These are phyloP conservation scores for Rhinella marina DNA, from an alignment of 2,797 vertebrate species.

Conservation along the genomic window DNA sequence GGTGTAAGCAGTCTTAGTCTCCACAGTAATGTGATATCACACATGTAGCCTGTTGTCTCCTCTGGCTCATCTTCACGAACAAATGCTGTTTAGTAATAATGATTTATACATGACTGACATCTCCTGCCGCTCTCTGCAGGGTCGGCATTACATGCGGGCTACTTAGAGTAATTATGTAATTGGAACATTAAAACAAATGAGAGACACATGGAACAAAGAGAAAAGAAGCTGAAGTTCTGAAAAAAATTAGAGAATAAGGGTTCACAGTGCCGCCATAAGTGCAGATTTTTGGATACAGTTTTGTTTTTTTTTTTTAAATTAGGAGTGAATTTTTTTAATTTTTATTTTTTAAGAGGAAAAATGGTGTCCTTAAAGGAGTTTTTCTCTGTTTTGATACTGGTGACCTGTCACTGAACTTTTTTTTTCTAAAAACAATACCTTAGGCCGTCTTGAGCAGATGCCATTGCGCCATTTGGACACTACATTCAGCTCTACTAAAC, in stretches of 20 bases:
- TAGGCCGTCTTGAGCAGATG: too few relatives aligned
- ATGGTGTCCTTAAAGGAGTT: too few relatives aligned
- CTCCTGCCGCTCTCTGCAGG: neutral
- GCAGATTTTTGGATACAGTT: too few relatives aligned
- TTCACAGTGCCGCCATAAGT: neutral
- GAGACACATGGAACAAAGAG: neutral
- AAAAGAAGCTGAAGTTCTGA: neutral
- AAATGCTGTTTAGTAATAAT: constrained; percentile 2
- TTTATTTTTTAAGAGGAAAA: too few relatives aligned
- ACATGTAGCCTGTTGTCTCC: neutral
- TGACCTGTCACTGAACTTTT: too few relatives aligned
- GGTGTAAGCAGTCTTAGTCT: neutral
- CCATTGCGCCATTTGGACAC: too few relatives aligned
- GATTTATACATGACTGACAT: neutral
- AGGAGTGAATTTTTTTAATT: too few relatives aligned
- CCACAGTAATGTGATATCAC: neutral
- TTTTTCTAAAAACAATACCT: too few relatives aligned
- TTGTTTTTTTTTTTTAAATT: too few relatives aligned
- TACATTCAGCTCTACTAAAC: too few relatives aligned
- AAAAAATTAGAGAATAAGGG: neutral
- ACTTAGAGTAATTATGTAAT: neutral
- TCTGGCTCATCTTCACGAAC: neutral
- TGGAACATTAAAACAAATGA: neutral
- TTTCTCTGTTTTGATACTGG: too few relatives aligned
- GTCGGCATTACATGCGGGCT: neutral